Base-by-base conservation (phyloP, 2,797 vertebrate genomes). In the Lemur catta region DNA sequence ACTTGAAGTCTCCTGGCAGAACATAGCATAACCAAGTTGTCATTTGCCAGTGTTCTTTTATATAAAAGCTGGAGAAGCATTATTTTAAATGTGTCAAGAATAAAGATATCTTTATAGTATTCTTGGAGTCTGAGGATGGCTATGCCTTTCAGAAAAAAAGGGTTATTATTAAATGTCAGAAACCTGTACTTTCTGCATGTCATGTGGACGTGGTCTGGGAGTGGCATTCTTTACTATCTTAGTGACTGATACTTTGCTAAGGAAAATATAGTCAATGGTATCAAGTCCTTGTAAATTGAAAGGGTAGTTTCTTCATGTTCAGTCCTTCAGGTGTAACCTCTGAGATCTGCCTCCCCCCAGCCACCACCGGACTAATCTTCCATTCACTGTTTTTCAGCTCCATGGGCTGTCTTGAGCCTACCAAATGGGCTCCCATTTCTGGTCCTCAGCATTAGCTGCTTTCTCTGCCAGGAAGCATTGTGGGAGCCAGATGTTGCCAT, bases 11-110 rank as follows among this genome's bases (percentile, higher is more conserved):
- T 79, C n/a, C 61, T 75, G 59, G 46, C 71, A 96, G 67, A 91
- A 86, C 74, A 57, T 43, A 71, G 52, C 33, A 17, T 79, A 87
- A 89, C 71, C 67, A 59, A 93, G 52, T 92, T 94, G 57, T 86
- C 84, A 67, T 89, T 88, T 86, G 86, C 82, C 86, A 90, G 0
- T 55, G 35, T 93, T 93, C 61, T 96, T 91, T 74, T 82, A 82
- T 74, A 74, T 89, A 89, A 95, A 93, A 93, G 6, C 43, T 28
- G 57, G 87, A 84, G 33, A 93, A 90, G 33, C 79, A 69, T 59
- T 94, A 93, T 92, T 81, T 96, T 93, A 95, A 95, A 71, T 80
- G 48, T 92, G 55, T 93, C 50, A 93, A 52, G 17, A 78, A 52
- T 78, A 78, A 87, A 72, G 92, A 30, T 76, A 38, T 63, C 28